Base-by-base conservation (phyloP, 2,797 vertebrate species). In the Cygnus olor region DNA sequence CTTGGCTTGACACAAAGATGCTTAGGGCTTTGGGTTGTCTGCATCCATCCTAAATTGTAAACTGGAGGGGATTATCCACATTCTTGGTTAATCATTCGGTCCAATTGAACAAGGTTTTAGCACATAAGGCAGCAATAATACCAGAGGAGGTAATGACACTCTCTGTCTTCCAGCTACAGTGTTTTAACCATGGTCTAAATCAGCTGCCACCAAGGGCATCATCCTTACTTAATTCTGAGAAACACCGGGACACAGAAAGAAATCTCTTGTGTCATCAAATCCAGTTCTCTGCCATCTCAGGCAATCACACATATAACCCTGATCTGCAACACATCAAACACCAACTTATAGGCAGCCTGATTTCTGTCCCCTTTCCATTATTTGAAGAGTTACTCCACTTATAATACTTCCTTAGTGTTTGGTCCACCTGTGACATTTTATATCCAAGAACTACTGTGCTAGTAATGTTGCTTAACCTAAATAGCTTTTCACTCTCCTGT, bases 391-490 rank as follows among this genome's bases (percentile, higher is more conserved):
- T 88, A 60, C 17, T 88, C 58, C 38, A 40, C 72, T 91, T 72
- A 28, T 14, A 89, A 90, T 30, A 44, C 10, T 90, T 89, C 80
- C 82, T 21, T 14, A 36, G 40, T 22, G 57, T 64, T 92, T 85
- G 53, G 76, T 78, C 57, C 57, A 88, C 72, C 84, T 92, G 57
- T 89, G 90, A 83, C 72, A 88, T 80, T 92, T 95, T 80, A 71
- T 90, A 85, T 78, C 65, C 84, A 85, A 71, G 78, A 89, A 51
- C 65, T 80, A 42, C 49, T 38, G 54, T 82, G 79, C 65, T 78
- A 28, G 76, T 74, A 49, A 47, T 8, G 7, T 88, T 93, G 65
- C 72, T 97, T 95, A 95, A 88, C 76, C 64, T 87, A 83, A 95
- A 90, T 42, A 92, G 49, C 81, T 83, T 90, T 85, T 49, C 88